Percentiles rank a stretch among this genome's conserved stretches.
These are phyloP conservation scores for Diarsia rubi DNA, from an alignment of 2,888 invertebrate genomes.

Conservation along the genomic window DNA sequence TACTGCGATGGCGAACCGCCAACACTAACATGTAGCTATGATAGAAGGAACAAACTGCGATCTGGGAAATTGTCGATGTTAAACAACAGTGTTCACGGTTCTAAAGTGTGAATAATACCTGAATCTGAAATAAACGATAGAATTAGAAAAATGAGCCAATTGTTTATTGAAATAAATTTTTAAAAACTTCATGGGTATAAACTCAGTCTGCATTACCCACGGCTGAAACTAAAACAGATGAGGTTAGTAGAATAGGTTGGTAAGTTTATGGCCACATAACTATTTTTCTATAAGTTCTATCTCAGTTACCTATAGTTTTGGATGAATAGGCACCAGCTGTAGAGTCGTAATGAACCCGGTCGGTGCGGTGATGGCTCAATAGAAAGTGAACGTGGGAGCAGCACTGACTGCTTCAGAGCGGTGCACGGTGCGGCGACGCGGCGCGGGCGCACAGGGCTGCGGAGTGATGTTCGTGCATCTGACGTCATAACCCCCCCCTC, in stretches of 20 bases:
- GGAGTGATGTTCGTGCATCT: constrained; percentile 51
- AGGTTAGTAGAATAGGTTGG: constrained; percentile 12
- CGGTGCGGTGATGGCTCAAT: constrained; percentile 70
- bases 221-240: constrained; percentile 17
- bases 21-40: constrained; percentile 69
- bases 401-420: constrained; percentile 57
- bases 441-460: constrained; percentile 61
- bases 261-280: constrained; percentile 18
- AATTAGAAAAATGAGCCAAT: constrained; percentile 26
- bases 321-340: constrained; percentile 67
- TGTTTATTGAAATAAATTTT: constrained; percentile 8
- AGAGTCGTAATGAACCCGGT: constrained; percentile 65
- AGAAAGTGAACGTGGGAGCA: constrained; percentile 86
- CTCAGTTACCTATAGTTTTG: constrained; percentile 34
- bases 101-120: constrained; percentile 60
- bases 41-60: constrained; percentile 60
- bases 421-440: constrained; percentile 39
- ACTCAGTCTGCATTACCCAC: not conserved
- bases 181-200: constrained; percentile 11
- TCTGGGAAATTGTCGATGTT: constrained; percentile 75
- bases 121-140: constrained; percentile 30
- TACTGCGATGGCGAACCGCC: constrained; percentile 82
- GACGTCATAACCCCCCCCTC: constrained; percentile 64
- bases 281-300: not conserved
- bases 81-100: constrained; percentile 51